Conservation (phyloP, 2,888 invertebrate species). For the Chalcis sispes region DNA sequence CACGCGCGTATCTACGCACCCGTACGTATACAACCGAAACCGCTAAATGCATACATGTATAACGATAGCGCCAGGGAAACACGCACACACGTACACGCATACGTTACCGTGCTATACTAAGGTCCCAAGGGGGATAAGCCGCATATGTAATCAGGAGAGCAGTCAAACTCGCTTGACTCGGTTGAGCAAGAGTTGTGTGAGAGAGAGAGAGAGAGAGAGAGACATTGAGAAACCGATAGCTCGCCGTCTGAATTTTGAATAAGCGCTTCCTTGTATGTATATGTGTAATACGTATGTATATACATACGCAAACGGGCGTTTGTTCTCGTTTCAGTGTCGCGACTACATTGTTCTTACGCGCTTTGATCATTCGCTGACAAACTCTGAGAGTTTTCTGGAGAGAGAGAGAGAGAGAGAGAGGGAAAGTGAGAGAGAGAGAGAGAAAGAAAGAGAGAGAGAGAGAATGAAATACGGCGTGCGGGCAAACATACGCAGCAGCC, state of each 20-base stretch:
- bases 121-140: not conserved
- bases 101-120: too few relatives aligned
- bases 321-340: slow-evolving; percentile 43
- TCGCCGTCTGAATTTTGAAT: too few relatives aligned
- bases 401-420: too few relatives aligned
- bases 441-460: slow-evolving; percentile 8
- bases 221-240: slow-evolving; percentile 32
- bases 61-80: too few relatives aligned
- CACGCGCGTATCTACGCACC: not conserved
- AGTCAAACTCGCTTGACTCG: slow-evolving; percentile 6
- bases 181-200: too few relatives aligned
- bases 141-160: slow-evolving; percentile 27
- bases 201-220: too few relatives aligned
- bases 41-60: not conserved
- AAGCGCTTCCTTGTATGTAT: too few relatives aligned
- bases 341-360: slow-evolving; percentile 67
- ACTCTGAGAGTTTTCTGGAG: slow-evolving; percentile 16
- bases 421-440: not conserved
- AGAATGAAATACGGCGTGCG: not conserved
- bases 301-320: not conserved
- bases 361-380: slow-evolving; percentile 36
- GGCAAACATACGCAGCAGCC: too few relatives aligned
- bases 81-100: too few relatives aligned
- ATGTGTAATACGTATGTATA: not conserved
- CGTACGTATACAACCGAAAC: not conserved